Percentiles rank a stretch among this genome's conserved stretches.
Conservation (phyloP, 2,888 invertebrate species). For the Zele albiditarsus region DNA sequence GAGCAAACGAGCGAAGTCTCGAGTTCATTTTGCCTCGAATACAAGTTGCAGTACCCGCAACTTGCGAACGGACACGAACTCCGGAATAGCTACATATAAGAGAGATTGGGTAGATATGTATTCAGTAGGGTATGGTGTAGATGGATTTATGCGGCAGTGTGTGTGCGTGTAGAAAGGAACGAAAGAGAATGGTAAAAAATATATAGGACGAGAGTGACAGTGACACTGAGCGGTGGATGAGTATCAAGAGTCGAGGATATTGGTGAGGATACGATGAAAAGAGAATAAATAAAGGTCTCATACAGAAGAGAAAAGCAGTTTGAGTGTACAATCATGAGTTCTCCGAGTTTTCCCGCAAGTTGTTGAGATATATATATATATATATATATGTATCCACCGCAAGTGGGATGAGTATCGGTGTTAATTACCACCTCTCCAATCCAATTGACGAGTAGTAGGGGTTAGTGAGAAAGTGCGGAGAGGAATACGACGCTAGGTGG, state of each 20-base stretch:
- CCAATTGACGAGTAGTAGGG: conserved; percentile 16
- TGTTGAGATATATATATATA: conserved; percentile 49
- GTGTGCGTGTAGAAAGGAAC: conserved; percentile 27
- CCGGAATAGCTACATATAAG: conserved; percentile 22
- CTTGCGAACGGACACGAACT: conserved; percentile 50
- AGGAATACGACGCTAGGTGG: conserved; percentile 38
- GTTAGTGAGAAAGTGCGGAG: conserved; percentile 31
- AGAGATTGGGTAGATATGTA: conserved; percentile 30
- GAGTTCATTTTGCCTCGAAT: conserved; percentile 61
- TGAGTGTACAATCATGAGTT: conserved; percentile 60
- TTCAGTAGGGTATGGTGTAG: conserved; percentile 16
- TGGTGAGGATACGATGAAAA: conserved; percentile 35
- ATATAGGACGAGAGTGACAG: conserved; percentile 31
- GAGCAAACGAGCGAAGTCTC: conserved; percentile 48
- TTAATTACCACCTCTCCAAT: conserved; percentile 65
- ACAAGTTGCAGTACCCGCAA: conserved; percentile 61
- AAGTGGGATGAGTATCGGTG: conserved; percentile 55
- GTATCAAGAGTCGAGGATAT: conserved; percentile 32
- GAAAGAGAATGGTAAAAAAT: conserved; percentile 29
- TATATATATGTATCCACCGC: background rate
- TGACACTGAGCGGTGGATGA: conserved; percentile 25
- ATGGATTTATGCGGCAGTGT: background rate
- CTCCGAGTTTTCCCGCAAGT: conserved; percentile 67
- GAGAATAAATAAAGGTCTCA: conserved; percentile 28
- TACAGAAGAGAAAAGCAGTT: conserved; percentile 7